Percentiles rank a stretch among this genome's conserved stretches.
Conservation (phyloP, 2,888 invertebrate species). For the Pristionchus maxplancki region DNA sequence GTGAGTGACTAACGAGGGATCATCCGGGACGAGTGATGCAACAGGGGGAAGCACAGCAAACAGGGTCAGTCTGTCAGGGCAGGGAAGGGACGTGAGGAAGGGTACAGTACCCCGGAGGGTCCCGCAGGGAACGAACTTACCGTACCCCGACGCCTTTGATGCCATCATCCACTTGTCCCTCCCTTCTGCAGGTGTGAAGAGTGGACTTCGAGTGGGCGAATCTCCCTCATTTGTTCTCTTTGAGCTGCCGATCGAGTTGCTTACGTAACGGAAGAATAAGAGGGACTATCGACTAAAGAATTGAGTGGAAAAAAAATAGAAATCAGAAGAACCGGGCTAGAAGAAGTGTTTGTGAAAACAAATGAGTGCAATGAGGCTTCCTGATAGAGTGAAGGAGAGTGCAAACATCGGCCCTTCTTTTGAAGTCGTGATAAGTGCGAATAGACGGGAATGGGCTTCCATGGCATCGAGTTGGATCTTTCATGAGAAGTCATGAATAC, state of each 20-base stretch:
- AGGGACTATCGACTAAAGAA: no score
- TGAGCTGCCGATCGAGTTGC: background rate
- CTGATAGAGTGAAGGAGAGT: no score
- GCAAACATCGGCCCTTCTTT: background rate
- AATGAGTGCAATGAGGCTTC: no score
- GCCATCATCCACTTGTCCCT: constrained; percentile 20
- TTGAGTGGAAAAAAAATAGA: background rate
- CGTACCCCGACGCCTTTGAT: background rate
- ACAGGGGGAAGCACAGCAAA: background rate
- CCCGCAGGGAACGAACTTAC: background rate
- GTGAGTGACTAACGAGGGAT: background rate
- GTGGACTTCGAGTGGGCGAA: background rate
- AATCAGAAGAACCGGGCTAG: no score
- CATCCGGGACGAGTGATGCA: constrained; percentile 12
- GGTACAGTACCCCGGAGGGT: background rate
- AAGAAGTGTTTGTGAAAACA: no score
- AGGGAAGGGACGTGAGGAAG: background rate
- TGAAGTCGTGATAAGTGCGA: background rate
- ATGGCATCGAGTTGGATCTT: no score
- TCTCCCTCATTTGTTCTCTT: background rate
- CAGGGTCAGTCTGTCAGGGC: background rate
- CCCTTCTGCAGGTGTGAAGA: constrained; percentile 16
- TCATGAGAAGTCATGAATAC: no score
- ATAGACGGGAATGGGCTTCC: no score
- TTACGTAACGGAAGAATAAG: constrained; percentile 8